Percentiles rank a stretch among this genome's conserved stretches.
Evolutionary conservation across 2,797 vertebrate species (phyloP).

Genomic region (Hemibagrus guttatus): DNA sequence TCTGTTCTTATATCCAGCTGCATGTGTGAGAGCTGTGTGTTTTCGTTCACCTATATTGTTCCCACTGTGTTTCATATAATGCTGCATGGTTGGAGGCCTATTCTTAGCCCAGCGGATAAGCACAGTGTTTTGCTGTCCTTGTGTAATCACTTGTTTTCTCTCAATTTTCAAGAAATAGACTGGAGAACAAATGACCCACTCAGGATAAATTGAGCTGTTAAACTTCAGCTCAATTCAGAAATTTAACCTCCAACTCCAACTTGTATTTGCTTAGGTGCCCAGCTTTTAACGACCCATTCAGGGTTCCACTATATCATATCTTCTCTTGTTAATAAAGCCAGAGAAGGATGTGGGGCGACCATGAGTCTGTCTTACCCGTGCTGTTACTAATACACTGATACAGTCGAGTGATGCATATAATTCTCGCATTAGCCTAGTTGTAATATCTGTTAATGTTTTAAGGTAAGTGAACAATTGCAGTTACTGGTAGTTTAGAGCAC

Average conservation of each 20-base stretch:
- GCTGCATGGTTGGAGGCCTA: conserved; percentile 33
- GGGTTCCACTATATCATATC: background rate
- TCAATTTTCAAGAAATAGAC: conserved; percentile 28
- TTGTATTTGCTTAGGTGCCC: background rate
- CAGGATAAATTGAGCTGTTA: conserved; percentile 21
- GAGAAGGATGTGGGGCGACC: background rate
- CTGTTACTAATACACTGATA: background rate
- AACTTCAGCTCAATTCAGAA: background rate
- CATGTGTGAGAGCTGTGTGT: background rate
- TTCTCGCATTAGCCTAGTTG: background rate
- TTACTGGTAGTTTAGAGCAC: background rate
- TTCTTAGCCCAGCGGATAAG: conserved; percentile 39
- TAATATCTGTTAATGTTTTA: conserved; percentile 5
- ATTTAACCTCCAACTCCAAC: background rate
- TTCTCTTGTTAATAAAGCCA: background rate
- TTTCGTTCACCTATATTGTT: conserved; percentile 36
- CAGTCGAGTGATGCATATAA: background rate
- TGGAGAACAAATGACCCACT: background rate
- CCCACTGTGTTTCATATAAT: conserved; percentile 32
- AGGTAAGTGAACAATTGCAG: background rate
- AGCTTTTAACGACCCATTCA: background rate
- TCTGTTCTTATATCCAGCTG: background rate
- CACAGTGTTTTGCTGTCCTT: conserved; percentile 12
- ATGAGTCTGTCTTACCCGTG: background rate
- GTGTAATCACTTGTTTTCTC: conserved; percentile 49